Evolutionary conservation across 2,113 vertebrate species (phyloP), one percentile per base, ranked within the genome.

Genomic region (Marmota flaviventris): DNA sequence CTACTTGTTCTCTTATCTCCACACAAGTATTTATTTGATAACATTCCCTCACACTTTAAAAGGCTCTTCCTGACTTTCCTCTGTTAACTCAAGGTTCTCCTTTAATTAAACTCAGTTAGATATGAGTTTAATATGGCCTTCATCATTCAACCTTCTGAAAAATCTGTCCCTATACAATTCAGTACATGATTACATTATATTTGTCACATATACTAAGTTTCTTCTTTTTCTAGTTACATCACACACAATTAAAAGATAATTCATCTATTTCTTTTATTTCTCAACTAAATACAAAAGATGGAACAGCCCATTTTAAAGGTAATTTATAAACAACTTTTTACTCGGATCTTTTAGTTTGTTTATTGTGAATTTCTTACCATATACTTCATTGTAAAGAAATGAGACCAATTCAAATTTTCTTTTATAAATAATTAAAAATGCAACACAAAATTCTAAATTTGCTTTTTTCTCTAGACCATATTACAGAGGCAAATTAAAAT

Each of bases 381-480:
- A 63, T 1, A 95, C 8, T 81, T 91, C 67, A 95, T 67, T 85
- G 37, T 95, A 45, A 95, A 84, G 56, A 72, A 4, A 72, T 81
- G 69, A 93, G 3, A 93, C 24, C 51, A 88, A 79, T 34, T 89
- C 34, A 90, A 93, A 81, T 24, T 81, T 94, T 91, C 39, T 91
- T 82, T 86, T 81, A 82, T 75, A 93, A 93, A 93, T 32, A 88
- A 89, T 85, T 77, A 89, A 97, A 95, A 75, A 37, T 18, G 13
- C 12, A 76, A 75, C 42, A 91, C 0, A 34, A 90, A 77, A 25
- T 17, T 84, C 11, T 70, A 86, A 63, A 61, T 84, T 18, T 82
- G 32, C 8, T 42, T 39, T 88, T 96, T 78, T 94, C 29, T 89
- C 32, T 63, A 88, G 51, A 76, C 48, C 16, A 73, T 27, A 53